Conservation (phyloP, 1,140 invertebrate genomes). For the Rhizoglyphus robini region DNA sequence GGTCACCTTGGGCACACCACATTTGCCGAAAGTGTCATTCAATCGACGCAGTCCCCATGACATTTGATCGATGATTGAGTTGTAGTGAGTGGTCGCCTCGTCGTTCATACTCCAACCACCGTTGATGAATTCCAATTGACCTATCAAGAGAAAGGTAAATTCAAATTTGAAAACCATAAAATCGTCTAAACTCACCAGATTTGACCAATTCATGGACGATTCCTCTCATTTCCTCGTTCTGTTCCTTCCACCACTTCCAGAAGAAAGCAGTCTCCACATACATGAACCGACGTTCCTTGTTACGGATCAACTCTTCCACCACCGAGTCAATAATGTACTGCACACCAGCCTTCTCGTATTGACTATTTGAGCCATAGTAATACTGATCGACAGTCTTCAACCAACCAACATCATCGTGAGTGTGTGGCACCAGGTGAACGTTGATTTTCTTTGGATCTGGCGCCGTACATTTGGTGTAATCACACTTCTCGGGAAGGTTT, state of each 20-base stretch:
- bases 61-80: conserved; percentile 88
- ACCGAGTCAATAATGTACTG: conserved; percentile 84
- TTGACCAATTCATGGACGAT: conserved; percentile 33
- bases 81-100: conserved; percentile 80
- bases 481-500: conserved; percentile 6
- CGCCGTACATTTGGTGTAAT: conserved; percentile 43
- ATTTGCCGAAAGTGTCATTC: conserved; percentile 48
- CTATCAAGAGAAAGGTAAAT: conserved; percentile 30
- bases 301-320: conserved; percentile 54
- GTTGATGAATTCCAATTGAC: conserved; percentile 80
- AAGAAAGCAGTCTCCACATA: conserved; percentile 72
- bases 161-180: not conserved
- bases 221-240: conserved; percentile 44
- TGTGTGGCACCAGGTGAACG: conserved; percentile 53
- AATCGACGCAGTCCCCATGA: conserved; percentile 46
- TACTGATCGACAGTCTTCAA: conserved; percentile 50
- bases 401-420: conserved; percentile 53
- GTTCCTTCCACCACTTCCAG: conserved; percentile 75
- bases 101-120: conserved; percentile 98
- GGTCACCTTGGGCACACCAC: conserved; percentile 40
- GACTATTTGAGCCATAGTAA: conserved; percentile 26
- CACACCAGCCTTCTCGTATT: conserved; percentile 43
- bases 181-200: conserved; percentile 49
- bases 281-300: conserved; percentile 48
- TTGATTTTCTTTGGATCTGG: conserved; percentile 47